Evolutionary conservation across 2,888 invertebrate genomes (phyloP).

Genomic region (Pseudococcus longispinus): DNA sequence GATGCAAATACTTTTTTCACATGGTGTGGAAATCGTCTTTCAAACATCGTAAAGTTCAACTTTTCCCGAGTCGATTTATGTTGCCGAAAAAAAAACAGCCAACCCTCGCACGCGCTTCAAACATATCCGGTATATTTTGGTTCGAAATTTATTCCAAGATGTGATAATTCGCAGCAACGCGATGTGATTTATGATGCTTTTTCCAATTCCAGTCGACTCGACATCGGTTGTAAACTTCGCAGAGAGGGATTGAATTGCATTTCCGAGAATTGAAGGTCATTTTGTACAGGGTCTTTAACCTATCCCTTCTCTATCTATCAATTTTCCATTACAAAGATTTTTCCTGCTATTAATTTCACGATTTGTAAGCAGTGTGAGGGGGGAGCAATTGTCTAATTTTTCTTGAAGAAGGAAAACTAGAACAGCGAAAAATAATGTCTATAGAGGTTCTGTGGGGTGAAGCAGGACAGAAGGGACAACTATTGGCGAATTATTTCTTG

Average conservation of each 20-base stretch:
- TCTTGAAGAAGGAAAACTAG: too few relatives aligned
- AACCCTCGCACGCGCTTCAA: not conserved
- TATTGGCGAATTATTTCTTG: too few relatives aligned
- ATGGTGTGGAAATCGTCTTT: not conserved
- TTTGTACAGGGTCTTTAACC: not conserved
- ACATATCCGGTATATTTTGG: constrained; percentile 5
- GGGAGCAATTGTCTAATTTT: too few relatives aligned
- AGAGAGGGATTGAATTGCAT: not conserved
- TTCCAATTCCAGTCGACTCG: not conserved
- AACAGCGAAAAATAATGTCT: too few relatives aligned
- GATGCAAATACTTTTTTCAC: not conserved
- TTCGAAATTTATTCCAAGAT: constrained; percentile 1
- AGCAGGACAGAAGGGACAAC: too few relatives aligned
- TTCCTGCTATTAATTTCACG: too few relatives aligned
- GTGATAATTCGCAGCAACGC: not conserved
- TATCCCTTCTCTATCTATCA: too few relatives aligned
- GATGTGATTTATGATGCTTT: not conserved
- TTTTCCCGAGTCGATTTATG: not conserved
- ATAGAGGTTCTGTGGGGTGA: too few relatives aligned
- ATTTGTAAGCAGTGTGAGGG: too few relatives aligned
- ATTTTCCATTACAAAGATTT: too few relatives aligned
- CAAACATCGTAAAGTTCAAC: not conserved
- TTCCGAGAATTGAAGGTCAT: not conserved
- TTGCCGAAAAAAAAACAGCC: not conserved
- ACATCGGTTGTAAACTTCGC: not conserved